Conservation (phyloP, 64 coral and sea anemone genomes). For the Catalaphyllia jardinei region DNA sequence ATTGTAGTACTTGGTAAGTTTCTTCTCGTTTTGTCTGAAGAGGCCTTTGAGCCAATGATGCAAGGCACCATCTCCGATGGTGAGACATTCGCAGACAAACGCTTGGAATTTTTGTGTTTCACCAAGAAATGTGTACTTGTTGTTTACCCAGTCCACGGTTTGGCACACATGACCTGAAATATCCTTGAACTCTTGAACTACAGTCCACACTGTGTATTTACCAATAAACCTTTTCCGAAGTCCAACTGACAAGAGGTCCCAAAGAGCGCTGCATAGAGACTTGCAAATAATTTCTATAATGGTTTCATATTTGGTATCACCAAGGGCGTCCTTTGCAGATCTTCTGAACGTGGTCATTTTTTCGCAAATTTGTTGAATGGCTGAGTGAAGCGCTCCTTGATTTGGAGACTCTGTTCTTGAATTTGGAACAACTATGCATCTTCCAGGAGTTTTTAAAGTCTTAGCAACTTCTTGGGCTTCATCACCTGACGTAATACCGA, state of each 20-base stretch:
- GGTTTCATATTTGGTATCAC: constrained; percentile 3
- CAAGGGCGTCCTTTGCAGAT: not conserved
- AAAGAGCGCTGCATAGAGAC: constrained; percentile 23
- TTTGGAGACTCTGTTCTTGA: not conserved
- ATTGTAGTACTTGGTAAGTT: constrained; percentile 7
- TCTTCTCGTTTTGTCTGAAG: not conserved
- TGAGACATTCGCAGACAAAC: constrained; percentile 46
- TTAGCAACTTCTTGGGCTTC: no score
- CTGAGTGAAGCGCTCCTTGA: not conserved
- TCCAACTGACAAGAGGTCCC: constrained; percentile 23
- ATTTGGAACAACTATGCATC: not conserved
- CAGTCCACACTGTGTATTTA: constrained; percentile 13
- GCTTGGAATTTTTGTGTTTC: constrained; percentile 28
- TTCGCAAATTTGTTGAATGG: constrained; percentile 9
- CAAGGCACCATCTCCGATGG: constrained; percentile 4
- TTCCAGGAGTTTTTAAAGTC: no score
- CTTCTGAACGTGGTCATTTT: not conserved
- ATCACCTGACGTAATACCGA: not conserved
- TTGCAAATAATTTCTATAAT: not conserved
- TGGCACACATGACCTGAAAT: not conserved
- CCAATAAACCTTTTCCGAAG: constrained; percentile 6
- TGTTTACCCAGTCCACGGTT: constrained; percentile 20
- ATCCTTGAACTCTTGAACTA: constrained; percentile 23
- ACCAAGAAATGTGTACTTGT: not conserved
- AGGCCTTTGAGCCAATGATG: not conserved